A percentile compares a stretch with the other conserved stretches of the same genome.
Evolutionary conservation across 2,113 vertebrate species (phyloP).

Genomic region (Apodemus speciosus): DNA sequence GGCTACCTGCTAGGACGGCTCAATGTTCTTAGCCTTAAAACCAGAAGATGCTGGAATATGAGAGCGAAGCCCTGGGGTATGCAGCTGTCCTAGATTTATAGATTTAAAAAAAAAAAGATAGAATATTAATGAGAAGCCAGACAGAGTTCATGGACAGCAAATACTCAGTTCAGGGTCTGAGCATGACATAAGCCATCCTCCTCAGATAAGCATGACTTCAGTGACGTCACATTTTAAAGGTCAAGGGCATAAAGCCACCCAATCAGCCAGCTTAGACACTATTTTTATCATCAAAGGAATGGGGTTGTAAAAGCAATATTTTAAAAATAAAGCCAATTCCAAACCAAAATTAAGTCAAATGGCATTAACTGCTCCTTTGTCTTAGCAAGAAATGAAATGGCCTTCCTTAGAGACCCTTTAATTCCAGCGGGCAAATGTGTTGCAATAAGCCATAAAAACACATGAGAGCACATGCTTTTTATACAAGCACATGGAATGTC

Average conservation of each 20-base stretch:
- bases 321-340: slow-evolving; percentile 22
- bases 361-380: slow-evolving; percentile 53
- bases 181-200: not conserved
- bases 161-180: slow-evolving; percentile 13
- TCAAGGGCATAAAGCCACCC: slow-evolving; percentile 30
- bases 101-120: not conserved
- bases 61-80: not conserved
- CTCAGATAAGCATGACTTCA: slow-evolving; percentile 24
- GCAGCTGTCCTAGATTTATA: not conserved
- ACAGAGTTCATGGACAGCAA: slow-evolving; percentile 28
- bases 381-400: slow-evolving; percentile 51
- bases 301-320: not conserved
- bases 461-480: slow-evolving; percentile 26
- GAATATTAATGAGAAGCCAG: slow-evolving; percentile 49
- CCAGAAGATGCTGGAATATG: not conserved
- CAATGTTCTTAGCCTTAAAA: slow-evolving; percentile 16
- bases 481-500: slow-evolving; percentile 49
- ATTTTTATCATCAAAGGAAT: not conserved
- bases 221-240: slow-evolving; percentile 46
- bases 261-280: not conserved
- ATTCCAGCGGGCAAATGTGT: slow-evolving; percentile 31
- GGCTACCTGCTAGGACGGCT: not conserved
- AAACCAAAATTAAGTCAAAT: slow-evolving; percentile 60
- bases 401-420: slow-evolving; percentile 57
- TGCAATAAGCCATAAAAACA: slow-evolving; percentile 26